Evolutionary conservation across 1,140 invertebrate species (phyloP).

Genomic region (Listronotus bonariensis): DNA sequence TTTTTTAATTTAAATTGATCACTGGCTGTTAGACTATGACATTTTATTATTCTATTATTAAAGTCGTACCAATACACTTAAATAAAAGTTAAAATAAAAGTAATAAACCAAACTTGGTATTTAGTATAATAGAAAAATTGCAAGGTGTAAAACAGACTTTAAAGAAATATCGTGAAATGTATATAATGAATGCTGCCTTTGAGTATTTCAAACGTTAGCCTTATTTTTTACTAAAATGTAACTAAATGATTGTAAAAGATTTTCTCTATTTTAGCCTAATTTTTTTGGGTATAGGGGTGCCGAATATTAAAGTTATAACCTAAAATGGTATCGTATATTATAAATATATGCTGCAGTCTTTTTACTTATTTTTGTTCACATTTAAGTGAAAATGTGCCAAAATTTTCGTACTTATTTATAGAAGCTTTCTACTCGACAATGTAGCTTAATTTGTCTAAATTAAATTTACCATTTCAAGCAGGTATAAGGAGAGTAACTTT

Average conservation of each 20-base stretch:
- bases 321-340: slow-evolving; percentile 28
- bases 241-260: slow-evolving; percentile 4
- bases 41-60: too few species aligned
- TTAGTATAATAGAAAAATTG: too few species aligned
- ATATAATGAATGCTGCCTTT: slow-evolving; percentile 1
- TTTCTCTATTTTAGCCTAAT: background rate
- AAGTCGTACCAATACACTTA: too few species aligned
- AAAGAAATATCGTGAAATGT: too few species aligned
- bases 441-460: slow-evolving; percentile 16
- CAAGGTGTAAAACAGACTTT: too few species aligned
- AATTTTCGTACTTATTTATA: slow-evolving; percentile 26
- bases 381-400: slow-evolving; percentile 35
- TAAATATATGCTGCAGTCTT: slow-evolving; percentile 37
- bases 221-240: background rate
- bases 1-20: too few species aligned
- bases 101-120: too few species aligned
- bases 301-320: slow-evolving; percentile 29
- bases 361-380: slow-evolving; percentile 30
- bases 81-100: too few species aligned
- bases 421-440: slow-evolving; percentile 27
- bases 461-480: background rate
- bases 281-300: slow-evolving; percentile 26
- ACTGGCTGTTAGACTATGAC: too few species aligned
- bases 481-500: slow-evolving; percentile 4
- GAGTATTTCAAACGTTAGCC: slow-evolving; percentile 4